phyloP scores from a whole-genome alignment of 2,888 invertebrate species.

The Drepana falcataria region DNA sequence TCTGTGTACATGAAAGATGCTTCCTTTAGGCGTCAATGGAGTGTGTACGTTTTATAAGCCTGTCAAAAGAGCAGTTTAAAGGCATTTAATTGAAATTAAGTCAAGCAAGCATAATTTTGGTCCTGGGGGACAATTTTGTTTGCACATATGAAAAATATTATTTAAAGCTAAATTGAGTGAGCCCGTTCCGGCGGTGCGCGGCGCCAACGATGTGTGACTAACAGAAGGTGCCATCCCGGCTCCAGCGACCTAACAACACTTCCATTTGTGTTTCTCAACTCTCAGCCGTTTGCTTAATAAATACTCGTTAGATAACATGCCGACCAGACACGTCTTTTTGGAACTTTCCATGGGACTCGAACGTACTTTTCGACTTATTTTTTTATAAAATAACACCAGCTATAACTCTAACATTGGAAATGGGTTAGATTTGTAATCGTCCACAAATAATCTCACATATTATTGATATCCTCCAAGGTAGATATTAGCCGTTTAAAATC shows the following conservation, averaged over 20 bases:
- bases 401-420: neutral
- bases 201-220: constrained; percentile 31
- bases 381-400: neutral
- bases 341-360: constrained; percentile 23
- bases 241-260: constrained; percentile 35
- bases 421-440: too few relatives aligned
- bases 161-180: constrained; percentile 22
- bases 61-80: constrained; percentile 25
- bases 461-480: too few relatives aligned
- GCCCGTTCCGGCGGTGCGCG: constrained; percentile 8
- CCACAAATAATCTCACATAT: too few relatives aligned
- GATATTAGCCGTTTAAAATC: too few relatives aligned
- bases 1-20: constrained; percentile 3
- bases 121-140: constrained; percentile 26
- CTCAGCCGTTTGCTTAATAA: constrained; percentile 44
- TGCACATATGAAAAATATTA: constrained; percentile 26
- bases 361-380: neutral
- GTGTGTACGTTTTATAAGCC: constrained; percentile 24
- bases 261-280: constrained; percentile 40
- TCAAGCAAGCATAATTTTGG: constrained; percentile 25
- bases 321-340: constrained; percentile 20
- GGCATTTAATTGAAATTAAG: constrained; percentile 35
- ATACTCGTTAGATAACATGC: constrained; percentile 46
- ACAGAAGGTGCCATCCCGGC: constrained; percentile 25
- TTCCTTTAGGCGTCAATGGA: constrained; percentile 19